These are phyloP conservation scores for Leptodactylus fuscus DNA, from an alignment of 2,113 vertebrate species.

Conservation along the genomic window DNA sequence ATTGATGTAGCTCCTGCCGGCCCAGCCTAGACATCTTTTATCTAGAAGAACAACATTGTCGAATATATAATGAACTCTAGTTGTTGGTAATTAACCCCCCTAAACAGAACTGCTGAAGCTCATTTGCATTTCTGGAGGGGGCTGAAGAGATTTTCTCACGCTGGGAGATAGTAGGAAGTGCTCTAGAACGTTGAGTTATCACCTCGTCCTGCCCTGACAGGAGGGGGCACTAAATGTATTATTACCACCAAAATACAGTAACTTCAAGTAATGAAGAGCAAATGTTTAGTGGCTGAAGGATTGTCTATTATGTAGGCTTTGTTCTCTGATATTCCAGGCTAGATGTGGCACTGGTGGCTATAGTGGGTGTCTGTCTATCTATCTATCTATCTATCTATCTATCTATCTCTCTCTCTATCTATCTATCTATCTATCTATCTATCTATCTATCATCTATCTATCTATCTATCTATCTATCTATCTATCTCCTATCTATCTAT, in stretches of 20 bases:
- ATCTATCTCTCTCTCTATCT: too few relatives aligned
- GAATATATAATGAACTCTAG: constrained; percentile 69
- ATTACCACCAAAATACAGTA: background rate
- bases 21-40: constrained; percentile 70
- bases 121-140: constrained; percentile 60
- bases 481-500: background rate
- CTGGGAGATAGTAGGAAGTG: constrained; percentile 46
- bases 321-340: too few relatives aligned
- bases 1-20: constrained; percentile 65
- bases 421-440: too few relatives aligned
- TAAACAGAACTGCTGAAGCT: constrained; percentile 61
- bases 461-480: background rate
- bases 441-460: too few relatives aligned
- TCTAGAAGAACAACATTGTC: constrained; percentile 66
- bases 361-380: too few relatives aligned
- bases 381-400: too few relatives aligned
- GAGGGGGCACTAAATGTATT: background rate
- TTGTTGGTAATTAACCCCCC: constrained; percentile 72
- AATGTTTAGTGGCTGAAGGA: background rate
- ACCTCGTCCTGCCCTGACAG: background rate
- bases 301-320: background rate
- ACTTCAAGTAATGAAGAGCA: background rate
- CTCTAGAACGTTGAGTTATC: background rate
- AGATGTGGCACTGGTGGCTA: too few relatives aligned
- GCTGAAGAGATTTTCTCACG: constrained; percentile 64